Evolutionary conservation across 2,888 invertebrate species (phyloP), one percentile per base, ranked within the genome.

Genomic region (Eubasilissa splendida): DNA sequence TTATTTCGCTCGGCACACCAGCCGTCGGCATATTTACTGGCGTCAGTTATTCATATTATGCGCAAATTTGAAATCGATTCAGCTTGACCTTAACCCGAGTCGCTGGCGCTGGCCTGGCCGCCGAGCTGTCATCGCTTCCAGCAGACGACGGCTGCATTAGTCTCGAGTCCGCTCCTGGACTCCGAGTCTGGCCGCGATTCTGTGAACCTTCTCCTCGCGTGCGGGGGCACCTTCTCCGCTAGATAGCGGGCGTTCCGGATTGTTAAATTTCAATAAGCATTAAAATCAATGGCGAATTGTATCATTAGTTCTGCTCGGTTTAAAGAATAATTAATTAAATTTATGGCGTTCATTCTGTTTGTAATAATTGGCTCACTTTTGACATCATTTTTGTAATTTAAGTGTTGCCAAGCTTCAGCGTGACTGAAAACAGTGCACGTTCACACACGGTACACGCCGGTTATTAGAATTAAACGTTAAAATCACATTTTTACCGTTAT

Each of bases 221-320:
- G 22, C 22, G 22, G 22, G 22, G 22, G 22, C 22, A 8, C 31
- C 60, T 5, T 63, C 11, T 14, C 31, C 3, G 22, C 33, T 63
- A 22, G 33, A 31, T 63, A 63, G 60, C 60, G 33, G 60, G 33
- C 60, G 60, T 63, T 31, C 22, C 60, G 60, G 60, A 63, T 31
- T 63, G 60, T 63, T 63, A 63, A 31, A 63, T 63, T 63, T 63
- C 31, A 63, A 31, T 63, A 63, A 12, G 10, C 60, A 63, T 63
- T 22, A 63, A 11, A 63, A 10, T 31, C 22, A 63, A 63, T 31
- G 60, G 22, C 14, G 60, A 22, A 31, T 31, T 63, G 60, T 63
- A 31, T 63, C 33, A 63, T 63, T 63, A 63, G 60, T 63, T 63
- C 60, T 63, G 60, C 12, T 63, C 33, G 9, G 60, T 63, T 63